phyloP scores from a whole-genome alignment of 2,888 invertebrate species.

The Laspeyria flexula region DNA sequence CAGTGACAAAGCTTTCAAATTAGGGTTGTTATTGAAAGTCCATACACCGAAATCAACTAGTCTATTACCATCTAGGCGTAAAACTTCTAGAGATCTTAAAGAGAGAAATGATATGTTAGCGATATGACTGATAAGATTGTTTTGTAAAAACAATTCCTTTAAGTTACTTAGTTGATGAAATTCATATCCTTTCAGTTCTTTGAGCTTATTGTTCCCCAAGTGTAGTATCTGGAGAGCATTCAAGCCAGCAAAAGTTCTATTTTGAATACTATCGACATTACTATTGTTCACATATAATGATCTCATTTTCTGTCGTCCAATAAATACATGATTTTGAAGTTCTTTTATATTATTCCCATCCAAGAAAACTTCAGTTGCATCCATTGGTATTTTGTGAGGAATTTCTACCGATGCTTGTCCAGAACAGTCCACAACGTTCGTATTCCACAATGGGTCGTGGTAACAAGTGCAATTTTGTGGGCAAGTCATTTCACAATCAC shows the following conservation, averaged over 20 bases:
- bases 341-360: constrained; percentile 95
- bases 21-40: constrained; percentile 89
- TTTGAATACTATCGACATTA: constrained; percentile 93
- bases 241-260: constrained; percentile 95
- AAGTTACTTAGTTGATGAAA: constrained; percentile 93
- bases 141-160: constrained; percentile 93
- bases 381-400: constrained; percentile 96
- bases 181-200: constrained; percentile 92
- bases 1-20: constrained; percentile 91
- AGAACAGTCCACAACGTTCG: constrained; percentile 96
- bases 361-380: constrained; percentile 96
- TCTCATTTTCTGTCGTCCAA: constrained; percentile 95
- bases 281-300: constrained; percentile 94
- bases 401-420: constrained; percentile 91
- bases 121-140: constrained; percentile 92
- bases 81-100: constrained; percentile 91
- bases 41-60: constrained; percentile 93
- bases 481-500: constrained; percentile 98
- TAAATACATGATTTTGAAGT: constrained; percentile 94
- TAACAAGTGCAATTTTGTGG: constrained; percentile 97
- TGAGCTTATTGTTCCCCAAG: constrained; percentile 93
- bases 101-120: constrained; percentile 93
- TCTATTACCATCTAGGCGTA: constrained; percentile 94
- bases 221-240: constrained; percentile 92
- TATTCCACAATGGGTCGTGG: constrained; percentile 97